A percentile compares a stretch with the other conserved stretches of the same genome.
Evolutionary conservation across 2,113 vertebrate species (phyloP).

Genomic region (Erpornis zantholeuca): DNA sequence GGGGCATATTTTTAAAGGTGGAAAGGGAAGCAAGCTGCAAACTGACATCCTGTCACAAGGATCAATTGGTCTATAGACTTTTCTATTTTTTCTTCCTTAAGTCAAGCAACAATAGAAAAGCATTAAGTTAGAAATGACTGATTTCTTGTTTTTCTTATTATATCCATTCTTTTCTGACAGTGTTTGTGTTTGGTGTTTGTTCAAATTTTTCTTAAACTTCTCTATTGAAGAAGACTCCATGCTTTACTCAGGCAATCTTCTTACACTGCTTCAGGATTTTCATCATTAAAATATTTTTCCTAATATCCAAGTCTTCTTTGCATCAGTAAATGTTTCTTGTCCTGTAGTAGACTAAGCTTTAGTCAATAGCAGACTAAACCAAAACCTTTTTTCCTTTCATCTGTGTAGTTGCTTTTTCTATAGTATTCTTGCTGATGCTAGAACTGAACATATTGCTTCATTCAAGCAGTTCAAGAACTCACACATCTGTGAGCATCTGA

Average conservation of each 20-base stretch:
- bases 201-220: not conserved
- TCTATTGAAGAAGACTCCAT: not conserved
- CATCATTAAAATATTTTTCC: not conserved
- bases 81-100: not conserved
- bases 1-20: not conserved
- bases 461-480: not conserved
- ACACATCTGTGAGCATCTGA: not conserved
- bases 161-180: not conserved
- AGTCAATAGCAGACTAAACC: not conserved
- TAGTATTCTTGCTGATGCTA: not conserved
- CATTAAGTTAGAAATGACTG: not conserved
- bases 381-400: not conserved
- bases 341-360: not conserved
- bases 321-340: not conserved
- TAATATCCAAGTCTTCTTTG: not conserved
- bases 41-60: constrained; percentile 28
- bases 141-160: not conserved
- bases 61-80: not conserved
- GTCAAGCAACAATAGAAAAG: not conserved
- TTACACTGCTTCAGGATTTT: not conserved
- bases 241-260: not conserved
- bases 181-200: not conserved
- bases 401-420: not conserved
- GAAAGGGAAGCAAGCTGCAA: constrained; percentile 27
- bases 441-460: fast-evolving